phyloP scores from a whole-genome alignment of 2,113 vertebrate species.

The Carollia perspicillata region DNA sequence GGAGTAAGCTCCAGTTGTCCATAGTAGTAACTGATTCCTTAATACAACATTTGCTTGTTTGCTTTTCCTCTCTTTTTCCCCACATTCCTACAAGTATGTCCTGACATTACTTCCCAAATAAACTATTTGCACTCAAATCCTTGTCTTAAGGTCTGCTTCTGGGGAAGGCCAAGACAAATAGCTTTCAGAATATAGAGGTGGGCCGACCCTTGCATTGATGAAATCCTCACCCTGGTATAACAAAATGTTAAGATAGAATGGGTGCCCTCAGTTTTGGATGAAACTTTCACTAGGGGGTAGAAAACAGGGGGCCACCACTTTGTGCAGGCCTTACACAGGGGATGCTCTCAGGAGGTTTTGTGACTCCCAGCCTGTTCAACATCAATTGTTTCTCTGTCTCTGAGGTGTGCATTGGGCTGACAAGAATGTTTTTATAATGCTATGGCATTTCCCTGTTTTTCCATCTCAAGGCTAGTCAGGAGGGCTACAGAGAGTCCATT shows the following conservation, averaged over 20 bases:
- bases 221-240: background rate
- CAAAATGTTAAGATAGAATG: background rate
- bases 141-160: background rate
- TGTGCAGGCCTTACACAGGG: background rate
- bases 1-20: background rate
- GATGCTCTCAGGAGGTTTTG: background rate
- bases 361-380: background rate
- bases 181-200: background rate
- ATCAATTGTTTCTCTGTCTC: background rate
- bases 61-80: background rate
- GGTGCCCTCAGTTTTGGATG: background rate
- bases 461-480: background rate
- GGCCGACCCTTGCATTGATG: background rate
- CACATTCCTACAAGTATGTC: background rate
- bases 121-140: background rate
- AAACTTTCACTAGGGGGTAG: background rate
- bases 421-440: background rate
- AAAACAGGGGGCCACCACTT: background rate
- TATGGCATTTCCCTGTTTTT: background rate
- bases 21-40: background rate
- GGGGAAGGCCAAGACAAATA: background rate
- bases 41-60: background rate
- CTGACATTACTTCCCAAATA: background rate
- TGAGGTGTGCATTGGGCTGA: background rate
- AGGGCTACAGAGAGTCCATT: background rate